A percentile compares a stretch with the other conserved stretches of the same genome.
Conservation (phyloP, 2,113 vertebrate species). For the Eupsittula cactorum region DNA sequence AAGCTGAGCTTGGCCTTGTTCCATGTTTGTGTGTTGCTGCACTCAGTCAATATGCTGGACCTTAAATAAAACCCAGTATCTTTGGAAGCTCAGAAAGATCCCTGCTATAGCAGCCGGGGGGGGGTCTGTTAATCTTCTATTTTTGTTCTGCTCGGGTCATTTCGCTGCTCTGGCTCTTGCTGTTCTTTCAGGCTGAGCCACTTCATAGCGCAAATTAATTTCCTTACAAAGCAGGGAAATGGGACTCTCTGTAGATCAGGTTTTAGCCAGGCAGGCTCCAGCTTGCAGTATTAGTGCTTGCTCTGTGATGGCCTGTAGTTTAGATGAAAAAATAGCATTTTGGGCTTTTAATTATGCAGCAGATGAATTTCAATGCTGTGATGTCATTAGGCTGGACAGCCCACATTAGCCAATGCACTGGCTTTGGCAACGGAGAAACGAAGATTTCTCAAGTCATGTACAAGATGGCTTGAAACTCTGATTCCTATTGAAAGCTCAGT, state of each 20-base stretch:
- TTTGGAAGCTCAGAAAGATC: background rate
- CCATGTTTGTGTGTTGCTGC: background rate
- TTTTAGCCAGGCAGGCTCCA: background rate
- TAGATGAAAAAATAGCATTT: background rate
- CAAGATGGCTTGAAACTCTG: background rate
- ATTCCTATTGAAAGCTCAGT: background rate
- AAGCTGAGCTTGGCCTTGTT: background rate
- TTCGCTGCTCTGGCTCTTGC: background rate
- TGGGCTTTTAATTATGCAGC: slow-evolving; percentile 34
- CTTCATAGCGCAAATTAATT: slow-evolving; percentile 30
- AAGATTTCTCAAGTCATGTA: background rate
- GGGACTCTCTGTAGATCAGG: background rate
- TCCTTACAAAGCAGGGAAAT: slow-evolving; percentile 10
- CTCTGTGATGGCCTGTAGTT: background rate
- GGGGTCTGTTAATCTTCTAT: background rate
- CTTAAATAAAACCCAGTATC: background rate
- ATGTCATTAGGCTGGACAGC: background rate
- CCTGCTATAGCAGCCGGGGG: background rate
- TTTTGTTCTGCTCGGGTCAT: background rate
- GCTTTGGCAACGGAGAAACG: background rate
- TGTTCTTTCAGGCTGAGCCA: background rate
- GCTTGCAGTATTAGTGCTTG: background rate
- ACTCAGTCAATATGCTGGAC: background rate
- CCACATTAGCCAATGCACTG: background rate
- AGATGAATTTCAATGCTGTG: slow-evolving; percentile 9